phyloP scores from a whole-genome alignment of 2,113 vertebrate species.

The Theristicus caerulescens region DNA sequence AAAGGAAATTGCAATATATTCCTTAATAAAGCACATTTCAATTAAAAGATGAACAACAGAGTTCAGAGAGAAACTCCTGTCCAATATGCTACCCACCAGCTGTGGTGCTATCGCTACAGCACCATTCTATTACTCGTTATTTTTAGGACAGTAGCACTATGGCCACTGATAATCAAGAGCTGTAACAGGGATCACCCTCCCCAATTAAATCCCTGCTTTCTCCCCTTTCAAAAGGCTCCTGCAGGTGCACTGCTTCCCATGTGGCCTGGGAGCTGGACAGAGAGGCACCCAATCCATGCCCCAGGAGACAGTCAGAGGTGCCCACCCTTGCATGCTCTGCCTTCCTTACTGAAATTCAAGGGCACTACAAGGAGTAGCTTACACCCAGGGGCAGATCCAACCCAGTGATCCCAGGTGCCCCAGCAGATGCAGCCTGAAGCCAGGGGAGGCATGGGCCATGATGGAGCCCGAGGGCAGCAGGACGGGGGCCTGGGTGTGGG shows the following conservation, averaged over 20 bases:
- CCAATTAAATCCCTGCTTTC: not conserved
- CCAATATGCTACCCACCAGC: not conserved
- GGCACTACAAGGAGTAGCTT: not conserved
- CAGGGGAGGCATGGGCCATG: not conserved
- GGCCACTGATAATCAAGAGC: not conserved
- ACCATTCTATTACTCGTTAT: not conserved
- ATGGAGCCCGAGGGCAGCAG: not conserved
- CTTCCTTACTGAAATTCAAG: not conserved
- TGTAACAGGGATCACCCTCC: not conserved
- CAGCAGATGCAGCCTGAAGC: not conserved
- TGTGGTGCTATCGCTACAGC: not conserved
- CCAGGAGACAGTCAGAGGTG: accelerated
- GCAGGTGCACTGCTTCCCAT: not conserved
- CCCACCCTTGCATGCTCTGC: not conserved
- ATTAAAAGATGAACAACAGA: not conserved
- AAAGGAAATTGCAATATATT: not conserved
- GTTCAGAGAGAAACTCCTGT: not conserved
- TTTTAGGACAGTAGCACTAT: not conserved
- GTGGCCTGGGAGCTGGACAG: not conserved
- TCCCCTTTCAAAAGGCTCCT: not conserved
- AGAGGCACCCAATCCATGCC: not conserved
- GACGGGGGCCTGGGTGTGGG: not conserved
- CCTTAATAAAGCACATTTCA: conserved; percentile 7
- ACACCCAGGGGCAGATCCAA: accelerated
- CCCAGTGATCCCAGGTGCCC: not conserved